Conservation (phyloP, 2,797 vertebrate species). For the Hylomyscus alleni region DNA sequence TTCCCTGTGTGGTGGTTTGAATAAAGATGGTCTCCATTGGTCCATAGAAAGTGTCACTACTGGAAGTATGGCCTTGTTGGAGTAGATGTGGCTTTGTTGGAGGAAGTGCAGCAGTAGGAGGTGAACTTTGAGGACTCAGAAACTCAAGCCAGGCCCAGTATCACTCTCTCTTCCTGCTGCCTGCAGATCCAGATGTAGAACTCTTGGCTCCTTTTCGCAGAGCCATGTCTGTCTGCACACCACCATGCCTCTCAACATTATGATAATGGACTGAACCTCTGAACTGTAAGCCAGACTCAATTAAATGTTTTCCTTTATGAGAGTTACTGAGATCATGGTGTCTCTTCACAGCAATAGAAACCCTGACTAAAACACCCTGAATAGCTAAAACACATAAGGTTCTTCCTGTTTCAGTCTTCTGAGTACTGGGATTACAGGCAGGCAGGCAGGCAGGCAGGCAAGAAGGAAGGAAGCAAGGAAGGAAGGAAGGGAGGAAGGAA, state of each 20-base stretch:
- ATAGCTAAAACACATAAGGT: background rate
- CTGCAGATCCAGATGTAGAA: background rate
- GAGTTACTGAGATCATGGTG: background rate
- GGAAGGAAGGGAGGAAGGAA: too few species aligned
- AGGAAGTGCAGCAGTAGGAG: background rate
- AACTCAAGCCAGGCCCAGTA: background rate
- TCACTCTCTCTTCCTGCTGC: background rate
- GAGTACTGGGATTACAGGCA: background rate
- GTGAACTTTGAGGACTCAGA: background rate
- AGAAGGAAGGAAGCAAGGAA: too few species aligned
- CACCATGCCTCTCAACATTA: background rate
- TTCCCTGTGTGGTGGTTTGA: background rate
- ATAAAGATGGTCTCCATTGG: background rate
- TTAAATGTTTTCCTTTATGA: background rate
- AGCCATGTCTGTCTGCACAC: background rate
- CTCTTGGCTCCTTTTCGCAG: background rate
- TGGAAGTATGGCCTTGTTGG: background rate
- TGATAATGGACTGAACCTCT: background rate
- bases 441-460: too few species aligned
- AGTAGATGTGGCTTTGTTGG: background rate
- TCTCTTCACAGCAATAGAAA: background rate
- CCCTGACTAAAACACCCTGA: background rate
- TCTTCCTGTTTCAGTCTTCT: background rate
- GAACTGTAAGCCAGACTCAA: background rate
- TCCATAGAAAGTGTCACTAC: background rate